phyloP scores from a whole-genome alignment of 1,140 invertebrate species.

The Hylaeus anthracinus region DNA sequence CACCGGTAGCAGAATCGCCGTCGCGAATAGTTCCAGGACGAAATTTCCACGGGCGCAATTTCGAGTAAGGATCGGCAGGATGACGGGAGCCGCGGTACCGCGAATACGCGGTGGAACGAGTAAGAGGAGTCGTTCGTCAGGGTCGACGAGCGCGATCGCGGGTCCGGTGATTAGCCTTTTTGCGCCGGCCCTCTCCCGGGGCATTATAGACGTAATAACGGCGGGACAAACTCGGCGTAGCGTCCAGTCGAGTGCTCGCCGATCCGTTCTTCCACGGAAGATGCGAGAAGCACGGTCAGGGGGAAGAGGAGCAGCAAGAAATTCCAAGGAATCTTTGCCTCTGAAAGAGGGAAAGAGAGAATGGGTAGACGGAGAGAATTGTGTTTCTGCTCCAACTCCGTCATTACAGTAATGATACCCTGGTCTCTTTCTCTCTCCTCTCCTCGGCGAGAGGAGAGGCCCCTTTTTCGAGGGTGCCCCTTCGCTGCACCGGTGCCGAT shows the following conservation, averaged over 20 bases:
- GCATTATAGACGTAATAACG: conserved; percentile 71
- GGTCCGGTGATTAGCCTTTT: conserved; percentile 67
- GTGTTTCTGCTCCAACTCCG: conserved; percentile 51
- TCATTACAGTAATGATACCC: conserved; percentile 75
- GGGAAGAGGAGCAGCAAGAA: conserved; percentile 49
- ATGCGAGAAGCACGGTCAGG: not conserved
- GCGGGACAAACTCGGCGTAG: conserved; percentile 53
- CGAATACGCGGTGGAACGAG: not conserved
- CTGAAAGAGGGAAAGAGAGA: not conserved
- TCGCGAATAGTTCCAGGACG: conserved; percentile 30
- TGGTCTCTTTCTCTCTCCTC: conserved; percentile 21
- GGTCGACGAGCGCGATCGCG: conserved; percentile 24
- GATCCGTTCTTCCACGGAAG: conserved; percentile 4
- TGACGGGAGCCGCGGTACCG: not conserved
- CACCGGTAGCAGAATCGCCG: too few relatives aligned
- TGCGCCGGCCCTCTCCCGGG: conserved; percentile 47
- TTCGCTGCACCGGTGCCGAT: conserved; percentile 25
- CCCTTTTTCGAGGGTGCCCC: conserved; percentile 57
- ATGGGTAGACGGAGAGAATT: too few relatives aligned
- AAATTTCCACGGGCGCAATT: not conserved
- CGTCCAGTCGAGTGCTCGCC: too few relatives aligned
- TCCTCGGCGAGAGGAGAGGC: conserved; percentile 45
- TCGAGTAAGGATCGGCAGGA: not conserved
- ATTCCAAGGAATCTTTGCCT: conserved; percentile 50
- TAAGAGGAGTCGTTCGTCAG: not conserved